Conservation (phyloP, 1,140 invertebrate species). For the Mactra quadrangularis region DNA sequence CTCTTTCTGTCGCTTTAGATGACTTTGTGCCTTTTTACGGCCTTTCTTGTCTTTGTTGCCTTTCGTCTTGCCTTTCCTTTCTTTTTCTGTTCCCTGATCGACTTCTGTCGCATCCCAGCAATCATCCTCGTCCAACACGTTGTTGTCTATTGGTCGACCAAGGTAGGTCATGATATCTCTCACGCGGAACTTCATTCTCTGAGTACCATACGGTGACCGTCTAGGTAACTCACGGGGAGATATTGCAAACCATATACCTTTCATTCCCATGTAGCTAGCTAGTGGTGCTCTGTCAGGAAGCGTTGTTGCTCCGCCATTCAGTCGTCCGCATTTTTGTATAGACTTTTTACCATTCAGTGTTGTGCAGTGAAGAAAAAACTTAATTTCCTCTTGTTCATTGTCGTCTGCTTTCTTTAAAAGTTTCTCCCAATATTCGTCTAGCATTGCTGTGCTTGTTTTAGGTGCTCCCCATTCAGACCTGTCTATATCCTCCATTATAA, state of each 20-base stretch:
- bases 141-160: neutral
- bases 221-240: conserved; percentile 18
- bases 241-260: conserved; percentile 40
- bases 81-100: no score
- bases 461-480: conserved; percentile 34
- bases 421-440: no score
- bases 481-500: conserved; percentile 15
- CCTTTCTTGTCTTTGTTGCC: conserved; percentile 9
- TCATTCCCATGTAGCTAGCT: conserved; percentile 18
- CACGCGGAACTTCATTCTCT: conserved; percentile 33
- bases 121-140: no score
- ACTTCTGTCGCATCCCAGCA: no score
- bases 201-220: no score
- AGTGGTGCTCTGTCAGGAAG: conserved; percentile 35
- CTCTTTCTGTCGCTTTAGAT: no score
- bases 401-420: conserved; percentile 27
- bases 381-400: conserved; percentile 30
- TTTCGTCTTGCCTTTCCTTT: neutral
- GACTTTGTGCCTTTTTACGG: neutral
- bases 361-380: conserved; percentile 52
- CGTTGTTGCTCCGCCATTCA: conserved; percentile 32
- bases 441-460: no score
- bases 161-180: conserved; percentile 32
- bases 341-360: conserved; percentile 28
- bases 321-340: conserved; percentile 18